Base-by-base conservation (phyloP, 2,888 invertebrate genomes). In the Lasioglossum vierecki region DNA sequence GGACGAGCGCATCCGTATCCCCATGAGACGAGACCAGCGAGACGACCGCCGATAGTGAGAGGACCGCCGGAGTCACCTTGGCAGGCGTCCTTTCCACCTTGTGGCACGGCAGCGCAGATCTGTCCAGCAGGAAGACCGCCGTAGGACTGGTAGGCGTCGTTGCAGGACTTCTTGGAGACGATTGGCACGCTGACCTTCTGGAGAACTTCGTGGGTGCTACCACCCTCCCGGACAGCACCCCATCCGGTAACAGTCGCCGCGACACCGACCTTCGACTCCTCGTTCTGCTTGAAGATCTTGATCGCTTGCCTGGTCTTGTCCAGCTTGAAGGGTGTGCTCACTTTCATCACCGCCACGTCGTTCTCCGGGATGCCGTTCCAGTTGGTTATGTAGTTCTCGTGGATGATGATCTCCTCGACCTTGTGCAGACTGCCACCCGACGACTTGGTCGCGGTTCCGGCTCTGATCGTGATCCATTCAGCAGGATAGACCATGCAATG, bases 21-120 rank as follows among this genome's bases (percentile, higher is more conserved):
- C 96, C 96, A 94, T 4, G 94, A 94, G 0, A 93, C 92, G 66
- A 94, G 79, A 5, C 94, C 94, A 18, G 92, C 92, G 6, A 92
- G 91, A 53, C 91, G 91, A 22, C 89, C 90, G 0, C 81, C 74
- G 49, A 94, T 89, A 63, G 89, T 91, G 41, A 93, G 79, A 0
- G 94, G 93, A 5, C 94, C 93, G 74, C 94, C 94, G 0, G 94
- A 94, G 76, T 94, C 94, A 30, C 93, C 93, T n/a, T 92, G 92
- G 84, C 94, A 94, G 4, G 92, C 83, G 78, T 93, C 93, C 6
- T 91, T 96, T 11, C 96, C 97, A 8, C 97, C 97, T 83, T 95
- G 94, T 8, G 95, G 94, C 0, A 93, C 93, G 0, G 96, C 96
- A 3, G 97, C 97, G 91, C 97, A 97, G 15, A 96, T 95, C 5